phyloP scores from a whole-genome alignment of 1,140 invertebrate genomes.

The Cataglyphis hispanica region DNA sequence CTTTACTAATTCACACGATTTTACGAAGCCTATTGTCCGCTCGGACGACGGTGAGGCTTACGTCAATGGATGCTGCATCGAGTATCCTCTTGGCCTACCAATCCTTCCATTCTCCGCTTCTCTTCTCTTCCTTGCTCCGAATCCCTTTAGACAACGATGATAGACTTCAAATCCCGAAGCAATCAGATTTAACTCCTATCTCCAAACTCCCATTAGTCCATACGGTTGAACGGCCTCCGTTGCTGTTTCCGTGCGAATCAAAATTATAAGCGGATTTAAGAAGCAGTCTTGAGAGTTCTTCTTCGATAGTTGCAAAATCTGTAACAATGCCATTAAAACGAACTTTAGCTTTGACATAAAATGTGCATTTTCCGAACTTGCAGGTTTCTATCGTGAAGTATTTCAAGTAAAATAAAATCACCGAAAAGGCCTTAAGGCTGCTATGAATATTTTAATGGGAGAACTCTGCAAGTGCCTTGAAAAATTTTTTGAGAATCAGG shows the following conservation, averaged over 20 bases:
- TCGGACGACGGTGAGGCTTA: conserved; percentile 35
- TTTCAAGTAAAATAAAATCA: conserved; percentile 35
- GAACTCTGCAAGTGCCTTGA: neutral
- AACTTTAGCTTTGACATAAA: conserved; percentile 24
- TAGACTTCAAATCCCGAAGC: conserved; percentile 46
- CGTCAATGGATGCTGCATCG: conserved; percentile 23
- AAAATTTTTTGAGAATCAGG: conserved; percentile 21
- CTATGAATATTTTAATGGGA: conserved; percentile 21
- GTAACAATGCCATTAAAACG: conserved; percentile 27
- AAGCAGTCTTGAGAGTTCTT: neutral
- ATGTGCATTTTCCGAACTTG: conserved; percentile 19
- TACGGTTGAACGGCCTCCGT: conserved; percentile 9
- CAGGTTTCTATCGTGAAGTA: neutral
- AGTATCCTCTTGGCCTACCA: conserved; percentile 14
- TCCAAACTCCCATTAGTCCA: conserved; percentile 48
- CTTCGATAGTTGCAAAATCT: conserved; percentile 5
- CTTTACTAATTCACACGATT: conserved; percentile 63
- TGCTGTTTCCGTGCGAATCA: conserved; percentile 12
- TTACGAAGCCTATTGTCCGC: conserved; percentile 55
- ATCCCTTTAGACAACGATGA: conserved; percentile 35
- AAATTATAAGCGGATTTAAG: conserved; percentile 22
- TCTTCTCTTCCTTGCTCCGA: neutral
- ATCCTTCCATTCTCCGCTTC: neutral
- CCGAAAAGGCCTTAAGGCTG: neutral
- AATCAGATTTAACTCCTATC: conserved; percentile 57